These are phyloP conservation scores for Aphelenchoides besseyi DNA, from an alignment of 1,140 invertebrate genomes.

Conservation along the genomic window DNA sequence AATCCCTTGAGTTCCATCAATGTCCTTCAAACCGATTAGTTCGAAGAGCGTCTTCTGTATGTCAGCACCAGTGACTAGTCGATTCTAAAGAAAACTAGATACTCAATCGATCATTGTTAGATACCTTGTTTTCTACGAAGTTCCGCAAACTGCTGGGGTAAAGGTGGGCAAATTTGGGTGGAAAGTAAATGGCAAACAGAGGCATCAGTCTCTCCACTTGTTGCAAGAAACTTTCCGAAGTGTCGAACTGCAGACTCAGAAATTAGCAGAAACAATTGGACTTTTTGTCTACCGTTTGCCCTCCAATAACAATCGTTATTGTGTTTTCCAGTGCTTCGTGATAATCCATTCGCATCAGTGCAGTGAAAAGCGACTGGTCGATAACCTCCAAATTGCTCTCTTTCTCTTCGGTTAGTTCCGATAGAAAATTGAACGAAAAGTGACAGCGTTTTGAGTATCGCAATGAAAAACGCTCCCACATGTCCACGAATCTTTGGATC, in stretches of 20 bases:
- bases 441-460: constrained; percentile 10
- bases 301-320: background rate
- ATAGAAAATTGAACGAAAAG: constrained; percentile 57
- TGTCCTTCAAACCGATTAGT: background rate
- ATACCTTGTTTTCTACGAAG: background rate
- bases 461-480: constrained; percentile 48
- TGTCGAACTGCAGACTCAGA: background rate
- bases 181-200: background rate
- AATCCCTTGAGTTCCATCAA: background rate
- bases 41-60: background rate
- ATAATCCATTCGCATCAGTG: background rate
- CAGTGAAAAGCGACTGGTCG: constrained; percentile 19
- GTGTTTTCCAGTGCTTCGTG: background rate
- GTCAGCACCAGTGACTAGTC: background rate
- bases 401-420: constrained; percentile 50
- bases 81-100: background rate
- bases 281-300: background rate
- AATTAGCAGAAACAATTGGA: no score
- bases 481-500: constrained; percentile 26
- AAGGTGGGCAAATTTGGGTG: background rate
- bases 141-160: background rate
- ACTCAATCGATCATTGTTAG: background rate
- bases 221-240: background rate
- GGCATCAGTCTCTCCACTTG: background rate
- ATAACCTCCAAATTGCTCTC: constrained; percentile 44